Percentiles rank a stretch among this genome's conserved stretches.
phyloP scores from a whole-genome alignment of 2,888 invertebrate species.

The Seira ritae region DNA sequence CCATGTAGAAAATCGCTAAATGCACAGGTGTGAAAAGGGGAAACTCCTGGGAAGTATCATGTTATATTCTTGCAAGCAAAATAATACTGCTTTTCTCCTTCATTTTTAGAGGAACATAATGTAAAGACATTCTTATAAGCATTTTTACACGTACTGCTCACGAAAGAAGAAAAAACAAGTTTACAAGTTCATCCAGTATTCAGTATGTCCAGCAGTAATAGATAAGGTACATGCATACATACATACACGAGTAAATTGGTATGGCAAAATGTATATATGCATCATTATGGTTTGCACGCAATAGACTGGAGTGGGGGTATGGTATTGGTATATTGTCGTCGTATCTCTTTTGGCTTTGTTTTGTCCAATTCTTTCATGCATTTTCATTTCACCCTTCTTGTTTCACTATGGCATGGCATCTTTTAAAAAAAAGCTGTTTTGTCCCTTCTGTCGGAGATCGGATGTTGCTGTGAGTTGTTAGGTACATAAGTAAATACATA shows the following conservation, averaged over 20 bases:
- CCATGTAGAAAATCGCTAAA: slow-evolving; percentile 24
- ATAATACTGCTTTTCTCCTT: not conserved
- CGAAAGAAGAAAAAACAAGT: not conserved
- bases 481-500: not conserved
- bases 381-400: not conserved
- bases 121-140: not conserved
- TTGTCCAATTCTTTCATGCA: not conserved
- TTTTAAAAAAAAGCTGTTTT: not conserved
- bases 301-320: no score
- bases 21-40: slow-evolving; percentile 48
- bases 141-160: not conserved
- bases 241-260: not conserved
- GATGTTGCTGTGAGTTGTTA: not conserved
- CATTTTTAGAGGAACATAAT: not conserved
- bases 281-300: not conserved
- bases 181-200: not conserved
- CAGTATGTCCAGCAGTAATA: slow-evolving; percentile 1
- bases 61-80: not conserved
- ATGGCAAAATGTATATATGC: not conserved
- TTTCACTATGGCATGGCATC: no score
- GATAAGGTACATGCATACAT: not conserved
- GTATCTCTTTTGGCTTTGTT: not conserved
- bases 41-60: not conserved
- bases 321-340: not conserved
- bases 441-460: not conserved